Evolutionary conservation across 2,113 vertebrate species (phyloP).

Genomic region (Propithecus coquereli): DNA sequence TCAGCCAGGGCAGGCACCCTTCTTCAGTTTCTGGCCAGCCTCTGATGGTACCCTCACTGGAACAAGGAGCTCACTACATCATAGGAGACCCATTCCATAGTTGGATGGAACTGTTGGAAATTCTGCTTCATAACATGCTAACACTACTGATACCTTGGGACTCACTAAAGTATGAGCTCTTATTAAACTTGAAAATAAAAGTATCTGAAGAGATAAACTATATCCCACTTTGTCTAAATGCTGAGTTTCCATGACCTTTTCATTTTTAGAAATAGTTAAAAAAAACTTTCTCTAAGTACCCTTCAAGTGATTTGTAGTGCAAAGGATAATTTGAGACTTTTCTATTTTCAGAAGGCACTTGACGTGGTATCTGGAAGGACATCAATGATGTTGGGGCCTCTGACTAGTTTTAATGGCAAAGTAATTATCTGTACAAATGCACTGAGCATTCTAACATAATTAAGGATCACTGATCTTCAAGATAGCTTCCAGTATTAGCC

Average conservation of each 20-base stretch:
- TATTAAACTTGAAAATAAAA: not conserved
- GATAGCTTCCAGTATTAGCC: not conserved
- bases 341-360: not conserved
- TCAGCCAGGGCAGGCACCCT: not conserved
- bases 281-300: not conserved
- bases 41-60: not conserved
- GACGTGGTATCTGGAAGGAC: not conserved
- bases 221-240: not conserved
- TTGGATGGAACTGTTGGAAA: not conserved
- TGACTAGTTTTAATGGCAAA: slow-evolving; percentile 2
- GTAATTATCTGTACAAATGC: not conserved
- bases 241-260: not conserved
- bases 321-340: not conserved
- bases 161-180: not conserved
- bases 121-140: not conserved
- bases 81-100: not conserved
- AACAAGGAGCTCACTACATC: not conserved
- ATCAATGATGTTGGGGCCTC: not conserved
- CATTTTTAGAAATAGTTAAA: not conserved
- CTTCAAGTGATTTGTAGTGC: not conserved
- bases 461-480: not conserved
- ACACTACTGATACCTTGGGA: not conserved
- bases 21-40: not conserved
- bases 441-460: not conserved
- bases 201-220: not conserved